phyloP scores from a whole-genome alignment of 1,140 invertebrate genomes.

The Rhizoglyphus robini region DNA sequence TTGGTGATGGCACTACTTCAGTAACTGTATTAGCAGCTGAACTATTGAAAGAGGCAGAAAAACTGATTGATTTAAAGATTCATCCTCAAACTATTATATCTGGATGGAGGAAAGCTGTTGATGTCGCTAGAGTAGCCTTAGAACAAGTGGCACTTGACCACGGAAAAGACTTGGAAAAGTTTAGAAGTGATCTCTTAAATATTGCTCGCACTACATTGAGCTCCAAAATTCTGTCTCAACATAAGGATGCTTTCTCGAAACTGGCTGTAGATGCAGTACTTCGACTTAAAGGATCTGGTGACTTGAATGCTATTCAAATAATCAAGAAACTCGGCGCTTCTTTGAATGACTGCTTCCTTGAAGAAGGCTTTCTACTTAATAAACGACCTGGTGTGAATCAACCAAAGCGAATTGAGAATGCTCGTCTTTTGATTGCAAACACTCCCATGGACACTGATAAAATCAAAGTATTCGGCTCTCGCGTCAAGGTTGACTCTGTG shows the following conservation, averaged over 20 bases:
- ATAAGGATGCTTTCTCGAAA: constrained; percentile 92
- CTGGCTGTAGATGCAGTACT: constrained; percentile 89
- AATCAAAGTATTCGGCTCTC: constrained; percentile 97
- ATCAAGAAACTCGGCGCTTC: constrained; percentile 90
- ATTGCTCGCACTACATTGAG: constrained; percentile 94
- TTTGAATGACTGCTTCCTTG: constrained; percentile 86
- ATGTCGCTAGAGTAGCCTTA: constrained; percentile 67
- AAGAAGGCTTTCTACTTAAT: constrained; percentile 94
- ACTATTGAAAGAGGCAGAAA: constrained; percentile 85
- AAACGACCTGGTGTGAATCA: constrained; percentile 88
- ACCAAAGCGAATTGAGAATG: constrained; percentile 76
- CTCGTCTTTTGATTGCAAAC: constrained; percentile 96
- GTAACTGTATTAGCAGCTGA: constrained; percentile 94
- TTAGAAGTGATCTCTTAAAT: constrained; percentile 80
- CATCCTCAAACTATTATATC: constrained; percentile 96
- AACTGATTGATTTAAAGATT: constrained; percentile 78
- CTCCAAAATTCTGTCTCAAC: constrained; percentile 93
- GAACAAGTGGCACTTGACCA: constrained; percentile 49
- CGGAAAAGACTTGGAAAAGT: constrained; percentile 57
- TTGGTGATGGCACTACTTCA: constrained; percentile 98
- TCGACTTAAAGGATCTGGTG: constrained; percentile 84
- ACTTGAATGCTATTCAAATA: constrained; percentile 90
- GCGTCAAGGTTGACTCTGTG: constrained; percentile 92
- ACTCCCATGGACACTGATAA: constrained; percentile 99
- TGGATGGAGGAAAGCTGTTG: constrained; percentile 78